A percentile compares a stretch with the other conserved stretches of the same genome.
phyloP scores from a whole-genome alignment of 2,888 invertebrate species.

The Pyrochroa serraticornis region DNA sequence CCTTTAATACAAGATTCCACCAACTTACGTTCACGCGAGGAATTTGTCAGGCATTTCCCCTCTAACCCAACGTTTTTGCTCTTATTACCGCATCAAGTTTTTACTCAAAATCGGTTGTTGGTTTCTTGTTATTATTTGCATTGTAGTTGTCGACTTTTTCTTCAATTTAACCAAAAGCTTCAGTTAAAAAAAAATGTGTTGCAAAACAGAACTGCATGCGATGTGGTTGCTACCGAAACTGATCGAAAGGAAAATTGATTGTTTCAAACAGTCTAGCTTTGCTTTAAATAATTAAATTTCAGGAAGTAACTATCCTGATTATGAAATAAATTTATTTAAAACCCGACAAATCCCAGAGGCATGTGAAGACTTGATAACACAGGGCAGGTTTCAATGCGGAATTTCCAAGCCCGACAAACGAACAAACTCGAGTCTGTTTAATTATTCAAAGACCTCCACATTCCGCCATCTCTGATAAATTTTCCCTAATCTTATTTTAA shows the following conservation, averaged over 20 bases:
- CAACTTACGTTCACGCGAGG: slow-evolving; percentile 8
- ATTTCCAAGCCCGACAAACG: slow-evolving; percentile 17
- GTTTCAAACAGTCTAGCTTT: too few species aligned
- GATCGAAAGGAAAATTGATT: too few species aligned
- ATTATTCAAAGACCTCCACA: slow-evolving; percentile 27
- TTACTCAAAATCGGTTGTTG: neutral
- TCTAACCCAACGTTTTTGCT: neutral
- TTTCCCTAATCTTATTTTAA: slow-evolving; percentile 25
- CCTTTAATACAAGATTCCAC: slow-evolving; percentile 18
- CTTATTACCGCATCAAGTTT: neutral
- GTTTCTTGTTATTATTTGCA: neutral
- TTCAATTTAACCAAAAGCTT: too few species aligned
- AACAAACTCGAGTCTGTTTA: slow-evolving; percentile 21
- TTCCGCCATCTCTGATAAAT: slow-evolving; percentile 20
- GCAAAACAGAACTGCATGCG: too few species aligned
- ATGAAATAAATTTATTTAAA: slow-evolving; percentile 16
- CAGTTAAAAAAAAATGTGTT: too few species aligned
- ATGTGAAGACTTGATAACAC: slow-evolving; percentile 21
- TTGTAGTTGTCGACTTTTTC: too few species aligned
- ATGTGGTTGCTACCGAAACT: too few species aligned
- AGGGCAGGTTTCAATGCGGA: slow-evolving; percentile 17
- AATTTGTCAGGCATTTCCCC: slow-evolving; percentile 11
- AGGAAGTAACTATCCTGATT: slow-evolving; percentile 1
- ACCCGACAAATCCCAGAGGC: slow-evolving; percentile 14
- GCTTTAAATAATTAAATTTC: too few species aligned